Percentiles rank a stretch among this genome's conserved stretches.
Conservation (phyloP, 2,113 vertebrate genomes). For the Nesoenas mayeri region DNA sequence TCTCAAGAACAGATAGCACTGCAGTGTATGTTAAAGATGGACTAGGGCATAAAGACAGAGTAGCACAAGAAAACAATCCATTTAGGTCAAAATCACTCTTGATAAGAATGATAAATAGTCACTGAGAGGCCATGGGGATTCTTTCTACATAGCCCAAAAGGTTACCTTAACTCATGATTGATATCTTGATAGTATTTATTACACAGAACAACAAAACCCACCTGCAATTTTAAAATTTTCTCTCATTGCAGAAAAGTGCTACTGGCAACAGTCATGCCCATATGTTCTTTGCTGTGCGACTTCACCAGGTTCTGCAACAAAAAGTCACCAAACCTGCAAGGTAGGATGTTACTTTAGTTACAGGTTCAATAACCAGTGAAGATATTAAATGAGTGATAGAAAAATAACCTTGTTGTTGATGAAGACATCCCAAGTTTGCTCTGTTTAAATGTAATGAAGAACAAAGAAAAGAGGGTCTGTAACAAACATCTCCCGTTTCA, state of each 20-base stretch:
- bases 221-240: not conserved
- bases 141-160: not conserved
- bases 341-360: not conserved
- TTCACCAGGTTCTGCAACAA: not conserved
- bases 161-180: constrained; percentile 2
- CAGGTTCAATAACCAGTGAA: not conserved
- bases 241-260: not conserved
- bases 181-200: constrained; percentile 7
- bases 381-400: not conserved
- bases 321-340: not conserved
- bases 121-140: not conserved
- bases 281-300: not conserved
- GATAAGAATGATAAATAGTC: constrained; percentile 22
- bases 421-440: not conserved
- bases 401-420: not conserved
- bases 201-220: not conserved
- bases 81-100: constrained; percentile 34
- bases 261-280: not conserved
- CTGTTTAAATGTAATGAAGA: not conserved
- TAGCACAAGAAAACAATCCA: constrained; percentile 19
- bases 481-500: not conserved
- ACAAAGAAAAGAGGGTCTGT: not conserved
- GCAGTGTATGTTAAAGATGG: not conserved
- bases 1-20: not conserved
- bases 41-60: constrained; percentile 36